Percentiles rank a stretch among this genome's conserved stretches.
phyloP scores from a whole-genome alignment of 1,140 invertebrate species.

The Neodiprion fabricii region DNA sequence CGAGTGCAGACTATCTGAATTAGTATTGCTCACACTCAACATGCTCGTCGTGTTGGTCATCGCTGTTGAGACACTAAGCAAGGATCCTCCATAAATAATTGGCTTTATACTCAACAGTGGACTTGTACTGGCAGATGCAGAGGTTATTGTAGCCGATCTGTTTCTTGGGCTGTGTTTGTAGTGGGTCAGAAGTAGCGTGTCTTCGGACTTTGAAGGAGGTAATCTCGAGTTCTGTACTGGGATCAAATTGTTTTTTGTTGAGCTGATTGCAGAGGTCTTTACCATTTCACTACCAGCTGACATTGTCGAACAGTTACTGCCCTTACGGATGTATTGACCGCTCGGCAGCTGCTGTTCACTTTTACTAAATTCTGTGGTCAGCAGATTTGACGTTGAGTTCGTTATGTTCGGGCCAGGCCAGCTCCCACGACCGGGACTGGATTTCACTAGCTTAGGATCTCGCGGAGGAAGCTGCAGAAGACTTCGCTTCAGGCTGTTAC shows the following conservation, averaged over 20 bases:
- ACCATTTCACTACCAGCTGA: conserved; percentile 46
- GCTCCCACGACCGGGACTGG: conserved; percentile 76
- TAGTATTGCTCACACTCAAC: conserved; percentile 60
- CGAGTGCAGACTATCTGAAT: conserved; percentile 65
- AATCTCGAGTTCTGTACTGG: conserved; percentile 56
- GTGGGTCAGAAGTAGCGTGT: conserved; percentile 68
- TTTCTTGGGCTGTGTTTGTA: conserved; percentile 66
- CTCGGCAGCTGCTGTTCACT: conserved; percentile 77
- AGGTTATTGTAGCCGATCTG: conserved; percentile 63
- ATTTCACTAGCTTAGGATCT: conserved; percentile 77
- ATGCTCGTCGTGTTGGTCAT: conserved; percentile 66
- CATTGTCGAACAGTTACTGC: conserved; percentile 49
- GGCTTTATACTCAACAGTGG: conserved; percentile 69
- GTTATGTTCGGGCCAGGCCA: conserved; percentile 82
- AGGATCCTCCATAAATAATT: conserved; percentile 60
- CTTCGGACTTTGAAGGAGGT: conserved; percentile 79
- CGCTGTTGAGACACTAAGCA: conserved; percentile 45
- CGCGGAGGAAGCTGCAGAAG: conserved; percentile 75
- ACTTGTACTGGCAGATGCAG: conserved; percentile 71
- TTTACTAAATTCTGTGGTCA: conserved; percentile 79
- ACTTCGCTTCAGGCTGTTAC: conserved; percentile 59
- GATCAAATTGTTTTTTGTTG: conserved; percentile 36
- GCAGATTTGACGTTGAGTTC: conserved; percentile 59
- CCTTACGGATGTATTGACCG: conserved; percentile 48
- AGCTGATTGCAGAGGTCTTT: conserved; percentile 32